Evolutionary conservation across 2,113 vertebrate species (phyloP), one percentile per base, ranked within the genome.

Genomic region (Aythya baeri): DNA sequence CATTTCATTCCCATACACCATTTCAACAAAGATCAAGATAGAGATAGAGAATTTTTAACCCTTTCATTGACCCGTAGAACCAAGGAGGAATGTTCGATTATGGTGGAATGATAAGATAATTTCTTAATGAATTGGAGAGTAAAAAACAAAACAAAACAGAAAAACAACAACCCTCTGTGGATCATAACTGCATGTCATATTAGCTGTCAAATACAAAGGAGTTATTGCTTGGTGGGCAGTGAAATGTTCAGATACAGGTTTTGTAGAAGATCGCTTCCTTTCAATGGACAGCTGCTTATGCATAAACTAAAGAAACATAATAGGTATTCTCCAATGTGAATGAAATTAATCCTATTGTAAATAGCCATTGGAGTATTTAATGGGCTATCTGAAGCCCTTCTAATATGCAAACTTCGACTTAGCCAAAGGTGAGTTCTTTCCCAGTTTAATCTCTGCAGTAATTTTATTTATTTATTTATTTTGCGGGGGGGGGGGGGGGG

Each of bases 1-100:
- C 97, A 98, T 98, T 98, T 98, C 98, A 97, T 98, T 98, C 97
- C 96, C 89, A 94, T 97, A 96, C 97, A 97, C 96, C 95, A 94
- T 97, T 98, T 97, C 97, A 96, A 89, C 94, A 97, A 83, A 96
- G 97, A 95, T 97, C 86, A 34, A 84, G 97, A 89, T 81, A 88
- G 85, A 96, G 95, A 96, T 94, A 92, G 96, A 93, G 94, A 90
- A 76, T 92, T 92, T 96, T 98, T 98, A 98, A 98, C 97, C 97
- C 97, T 94, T 98, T 94, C 62, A 5, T 23, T 76, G 71, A 82
- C 80, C 91, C 49, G 54, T 7, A n/a, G 86, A 62, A 5, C 68
- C 1, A 3, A 67, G 68, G 83, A 62, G 52, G 74, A 89, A 26
- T 31, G 61, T 43, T 86, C 1, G 0, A 9, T 82, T 55, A 7